Evolutionary conservation across 2,797 vertebrate species (phyloP).

Genomic region (Ptychobarbus kaznakovi): DNA sequence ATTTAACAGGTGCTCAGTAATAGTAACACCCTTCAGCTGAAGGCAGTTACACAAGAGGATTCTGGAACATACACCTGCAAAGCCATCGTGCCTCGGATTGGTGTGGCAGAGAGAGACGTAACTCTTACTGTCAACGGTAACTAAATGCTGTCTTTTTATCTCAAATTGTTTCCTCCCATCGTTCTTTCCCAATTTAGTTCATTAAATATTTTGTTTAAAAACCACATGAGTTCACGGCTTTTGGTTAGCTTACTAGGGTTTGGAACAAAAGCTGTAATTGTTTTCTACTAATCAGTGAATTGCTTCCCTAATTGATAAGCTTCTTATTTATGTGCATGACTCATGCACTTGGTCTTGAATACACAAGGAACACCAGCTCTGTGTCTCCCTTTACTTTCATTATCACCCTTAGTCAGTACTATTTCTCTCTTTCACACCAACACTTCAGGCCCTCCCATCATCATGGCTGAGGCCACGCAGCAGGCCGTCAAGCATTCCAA

Average conservation of each 20-base stretch:
- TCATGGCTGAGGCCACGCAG: conserved; percentile 82
- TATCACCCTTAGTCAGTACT: conserved; percentile 6
- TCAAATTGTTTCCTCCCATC: too few species aligned
- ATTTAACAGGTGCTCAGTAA: conserved; percentile 87
- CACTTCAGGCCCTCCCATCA: conserved; percentile 85
- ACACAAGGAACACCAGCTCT: conserved; percentile 14
- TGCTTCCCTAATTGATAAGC: neutral
- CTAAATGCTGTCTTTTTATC: conserved; percentile 39
- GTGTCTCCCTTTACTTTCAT: conserved; percentile 21
- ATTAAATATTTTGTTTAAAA: neutral
- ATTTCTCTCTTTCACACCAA: conserved; percentile 37
- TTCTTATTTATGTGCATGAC: neutral
- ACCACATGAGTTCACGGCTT: neutral
- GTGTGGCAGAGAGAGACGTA: conserved; percentile 84
- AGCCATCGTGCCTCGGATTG: conserved; percentile 87
- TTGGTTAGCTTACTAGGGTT: neutral
- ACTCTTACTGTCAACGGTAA: conserved; percentile 89
- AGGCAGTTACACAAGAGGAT: conserved; percentile 85
- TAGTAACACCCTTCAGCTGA: conserved; percentile 85
- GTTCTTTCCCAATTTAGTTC: neutral
- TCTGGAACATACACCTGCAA: conserved; percentile 89
- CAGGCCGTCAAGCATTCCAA: conserved; percentile 86
- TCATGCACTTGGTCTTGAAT: neutral
- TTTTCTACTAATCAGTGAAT: conserved; percentile 10
- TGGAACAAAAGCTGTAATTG: neutral